Evolutionary conservation across 2,797 vertebrate species (phyloP), one percentile per base, ranked within the genome.

Genomic region (Acridotheres tristis): DNA sequence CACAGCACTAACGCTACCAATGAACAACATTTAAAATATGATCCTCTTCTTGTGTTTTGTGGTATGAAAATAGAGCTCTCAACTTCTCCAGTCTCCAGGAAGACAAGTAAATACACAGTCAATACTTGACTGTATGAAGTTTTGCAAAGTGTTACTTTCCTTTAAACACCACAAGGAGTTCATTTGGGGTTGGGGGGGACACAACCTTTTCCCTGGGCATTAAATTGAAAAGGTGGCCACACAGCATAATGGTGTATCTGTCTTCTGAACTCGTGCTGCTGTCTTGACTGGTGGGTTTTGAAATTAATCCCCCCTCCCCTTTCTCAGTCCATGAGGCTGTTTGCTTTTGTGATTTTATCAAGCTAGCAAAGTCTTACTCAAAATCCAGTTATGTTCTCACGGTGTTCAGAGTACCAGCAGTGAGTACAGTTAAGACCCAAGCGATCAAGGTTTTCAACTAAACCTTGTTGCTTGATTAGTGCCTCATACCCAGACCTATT

Each of bases 371-470:
- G 50, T 40, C 42, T 54, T 73, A 55, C 61, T 79, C 75, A 79
- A n/a, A 93, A 85, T 72, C 71, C 57, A 10, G 14, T 45, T 16
- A 11, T 0, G 4, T 34, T 86, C 61, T 57, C 54, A 15, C 27
- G 26, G 32, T 50, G 20, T 58, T 75, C 26, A 51, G 40, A 47
- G 34, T 40, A 36, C 42, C 61, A 20, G 59, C 88, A 85, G 34
- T 43, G 38, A 77, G 54, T 59, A 85, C 75, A 83, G 78, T 89
- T 91, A 91, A 92, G 62, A 88, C 53, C 40, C 58, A 73, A 84
- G 62, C 0, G 1, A 40, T 48, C 16, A 75, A 88, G 58, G 27
- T 90, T 51, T 93, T 51, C 55, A 67, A 0, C 38, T 69, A n/a
- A 93, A 58, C 40, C 54, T 43, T 86, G 40, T 45, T 89, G 36